Percentiles rank a stretch among this genome's conserved stretches.
These are phyloP conservation scores for Beroe forskalii DNA, from an alignment of 37 sponge, comb jelly and placozoan genomes.

Conservation along the genomic window DNA sequence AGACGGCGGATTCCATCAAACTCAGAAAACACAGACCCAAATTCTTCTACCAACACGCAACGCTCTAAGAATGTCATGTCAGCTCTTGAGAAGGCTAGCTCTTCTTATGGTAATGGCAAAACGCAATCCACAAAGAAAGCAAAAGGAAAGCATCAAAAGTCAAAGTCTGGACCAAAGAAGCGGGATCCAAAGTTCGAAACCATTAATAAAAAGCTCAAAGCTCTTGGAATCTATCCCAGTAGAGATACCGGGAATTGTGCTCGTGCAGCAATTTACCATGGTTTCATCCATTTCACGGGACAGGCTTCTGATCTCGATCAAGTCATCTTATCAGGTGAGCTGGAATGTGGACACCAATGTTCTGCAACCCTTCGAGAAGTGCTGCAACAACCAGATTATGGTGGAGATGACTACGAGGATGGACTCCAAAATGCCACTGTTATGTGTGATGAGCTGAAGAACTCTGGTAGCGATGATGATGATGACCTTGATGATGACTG, in stretches of 20 bases:
- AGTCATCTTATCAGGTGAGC: not conserved
- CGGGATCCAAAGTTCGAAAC: too few species aligned
- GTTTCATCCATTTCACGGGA: not conserved
- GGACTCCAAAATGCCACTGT: constrained; percentile 38
- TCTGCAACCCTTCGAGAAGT: constrained; percentile 62
- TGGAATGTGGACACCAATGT: constrained; percentile 41
- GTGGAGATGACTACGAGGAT: constrained; percentile 66
- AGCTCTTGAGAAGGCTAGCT: too few species aligned
- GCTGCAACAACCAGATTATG: constrained; percentile 70
- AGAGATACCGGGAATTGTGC: not conserved
- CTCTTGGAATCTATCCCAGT: not conserved
- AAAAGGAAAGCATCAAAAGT: too few species aligned
- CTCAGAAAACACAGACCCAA: not conserved
- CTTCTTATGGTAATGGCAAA: too few species aligned
- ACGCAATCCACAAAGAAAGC: too few species aligned
- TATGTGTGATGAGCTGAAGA: constrained; percentile 19
- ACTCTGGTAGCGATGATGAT: not conserved
- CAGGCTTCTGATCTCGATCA: not conserved
- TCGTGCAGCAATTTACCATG: constrained; percentile 1
- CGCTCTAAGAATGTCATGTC: too few species aligned
- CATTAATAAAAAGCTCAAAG: not conserved
- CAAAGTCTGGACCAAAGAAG: too few species aligned
- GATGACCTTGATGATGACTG: not conserved
- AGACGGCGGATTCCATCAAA: too few species aligned
- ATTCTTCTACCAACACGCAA: too few species aligned